Conservation (phyloP, 2,888 invertebrate species). For the Ischnura elegans region DNA sequence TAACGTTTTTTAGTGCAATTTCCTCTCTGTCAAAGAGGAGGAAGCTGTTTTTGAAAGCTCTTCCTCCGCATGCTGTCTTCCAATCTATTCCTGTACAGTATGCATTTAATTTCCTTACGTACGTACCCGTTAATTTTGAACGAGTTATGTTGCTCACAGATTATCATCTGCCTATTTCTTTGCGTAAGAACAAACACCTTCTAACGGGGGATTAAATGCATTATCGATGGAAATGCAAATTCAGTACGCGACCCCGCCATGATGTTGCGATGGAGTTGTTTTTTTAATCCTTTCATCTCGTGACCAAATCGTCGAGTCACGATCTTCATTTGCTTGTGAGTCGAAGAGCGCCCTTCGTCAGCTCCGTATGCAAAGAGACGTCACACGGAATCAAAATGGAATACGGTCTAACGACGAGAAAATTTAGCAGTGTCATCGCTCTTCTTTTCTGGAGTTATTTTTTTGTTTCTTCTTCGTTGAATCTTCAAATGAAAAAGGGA, state of each 20-base stretch:
- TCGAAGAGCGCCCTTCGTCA: neutral
- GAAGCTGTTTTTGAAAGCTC: neutral
- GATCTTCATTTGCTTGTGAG: neutral
- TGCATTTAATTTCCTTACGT: neutral
- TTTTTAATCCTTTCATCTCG: neutral
- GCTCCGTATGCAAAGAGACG: constrained; percentile 25
- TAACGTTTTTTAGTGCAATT: neutral
- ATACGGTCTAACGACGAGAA: neutral
- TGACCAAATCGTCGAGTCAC: constrained; percentile 23
- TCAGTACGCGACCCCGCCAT: neutral
- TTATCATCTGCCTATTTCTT: neutral
- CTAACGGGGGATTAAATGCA: neutral
- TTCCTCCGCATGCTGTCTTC: neutral
- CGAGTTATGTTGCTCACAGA: neutral
- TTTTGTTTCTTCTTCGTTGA: neutral
- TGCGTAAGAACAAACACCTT: neutral
- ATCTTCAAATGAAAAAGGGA: neutral
- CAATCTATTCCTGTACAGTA: neutral
- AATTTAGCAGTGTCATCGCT: neutral
- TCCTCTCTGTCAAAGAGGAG: neutral
- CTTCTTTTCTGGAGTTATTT: neutral
- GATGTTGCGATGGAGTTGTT: neutral
- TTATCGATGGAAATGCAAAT: constrained; percentile 10
- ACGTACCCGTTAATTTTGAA: neutral
- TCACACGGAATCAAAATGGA: neutral